Base-by-base conservation (phyloP, 2,888 invertebrate genomes). In the Tetramorium bicarinatum region DNA sequence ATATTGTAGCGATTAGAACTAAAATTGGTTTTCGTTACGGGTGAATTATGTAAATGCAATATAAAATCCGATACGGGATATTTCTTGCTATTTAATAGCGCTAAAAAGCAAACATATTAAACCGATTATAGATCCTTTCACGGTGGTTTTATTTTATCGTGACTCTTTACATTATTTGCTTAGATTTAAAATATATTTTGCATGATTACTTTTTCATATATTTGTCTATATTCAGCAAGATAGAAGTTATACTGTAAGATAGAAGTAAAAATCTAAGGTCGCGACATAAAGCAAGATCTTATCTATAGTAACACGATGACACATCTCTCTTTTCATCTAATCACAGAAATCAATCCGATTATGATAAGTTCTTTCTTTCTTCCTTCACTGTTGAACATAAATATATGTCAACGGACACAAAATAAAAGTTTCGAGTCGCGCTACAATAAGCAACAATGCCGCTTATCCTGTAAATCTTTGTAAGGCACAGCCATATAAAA, bases 401-500 rank as follows among this genome's bases (percentile, higher is more conserved):
- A 72, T 54, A 34, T 38, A 71, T 71, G 25, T 56, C 41, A 54
- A 15, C 18, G 6, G 15, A 49, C 18, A 69, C 18, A 41, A 25
- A 69, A 69, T 15, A 56, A 74, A 54, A 25, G 18, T 44, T 29
- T 29, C 15, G 8, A 59, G 11, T 18, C 13, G 4, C 1, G 3
- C 4, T 1, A 56, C 9, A 18, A 9, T 25, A 41, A 41, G 18
- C 9, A 72, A 18, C 0, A 72, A 72, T 34, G 29, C 4, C 4
- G 29, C 29, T 34, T 34, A 34, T 18, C 11, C 7, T 41, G 7
- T 56, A 56, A 72, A 1, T 72, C 67, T 56, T 41, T 18, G 25
- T 41, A 18, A 56, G 34, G 6, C 11, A 25, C n/a, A 29, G 59
- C 49, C 47, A 41, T 56, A 87, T 84, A 81, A 79, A 25, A 54